A percentile compares a stretch with the other conserved stretches of the same genome.
Evolutionary conservation across 64 coral and sea anemone species (phyloP).

Genomic region (Cladopsammia gracilis): DNA sequence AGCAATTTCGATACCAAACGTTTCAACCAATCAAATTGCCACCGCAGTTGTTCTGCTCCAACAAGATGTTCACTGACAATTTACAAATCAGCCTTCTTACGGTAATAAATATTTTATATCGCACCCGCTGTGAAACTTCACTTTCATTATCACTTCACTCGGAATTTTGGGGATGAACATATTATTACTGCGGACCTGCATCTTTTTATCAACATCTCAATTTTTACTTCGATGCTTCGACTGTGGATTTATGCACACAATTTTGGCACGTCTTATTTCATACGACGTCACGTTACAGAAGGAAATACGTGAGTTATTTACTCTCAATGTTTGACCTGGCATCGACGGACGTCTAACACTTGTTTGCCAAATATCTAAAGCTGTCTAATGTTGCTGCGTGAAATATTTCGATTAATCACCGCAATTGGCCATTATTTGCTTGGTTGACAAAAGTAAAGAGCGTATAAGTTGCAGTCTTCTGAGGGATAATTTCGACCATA

Average conservation of each 20-base stretch:
- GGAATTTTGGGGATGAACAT: not conserved
- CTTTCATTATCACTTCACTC: not conserved
- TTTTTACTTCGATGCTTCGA: not conserved
- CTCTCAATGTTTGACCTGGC: not conserved
- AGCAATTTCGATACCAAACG: no score
- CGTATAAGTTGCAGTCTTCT: no score
- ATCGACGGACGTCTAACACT: not conserved
- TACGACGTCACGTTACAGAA: not conserved
- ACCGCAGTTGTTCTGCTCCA: not conserved
- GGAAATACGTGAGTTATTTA: not conserved
- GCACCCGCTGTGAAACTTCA: not conserved
- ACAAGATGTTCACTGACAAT: not conserved
- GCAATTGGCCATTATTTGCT: no score
- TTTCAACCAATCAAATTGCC: no score
- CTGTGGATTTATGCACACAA: no score
- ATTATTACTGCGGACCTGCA: not conserved
- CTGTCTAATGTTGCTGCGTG: not conserved
- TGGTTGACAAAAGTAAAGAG: no score
- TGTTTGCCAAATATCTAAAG: not conserved
- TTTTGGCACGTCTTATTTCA: no score
- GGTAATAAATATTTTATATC: conserved; percentile 35
- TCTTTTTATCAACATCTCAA: not conserved
- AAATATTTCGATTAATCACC: not conserved
- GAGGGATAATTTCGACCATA: no score
- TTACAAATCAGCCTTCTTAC: not conserved